Conservation (phyloP, 2,888 invertebrate genomes). For the Cataglyphis altisquamis region DNA sequence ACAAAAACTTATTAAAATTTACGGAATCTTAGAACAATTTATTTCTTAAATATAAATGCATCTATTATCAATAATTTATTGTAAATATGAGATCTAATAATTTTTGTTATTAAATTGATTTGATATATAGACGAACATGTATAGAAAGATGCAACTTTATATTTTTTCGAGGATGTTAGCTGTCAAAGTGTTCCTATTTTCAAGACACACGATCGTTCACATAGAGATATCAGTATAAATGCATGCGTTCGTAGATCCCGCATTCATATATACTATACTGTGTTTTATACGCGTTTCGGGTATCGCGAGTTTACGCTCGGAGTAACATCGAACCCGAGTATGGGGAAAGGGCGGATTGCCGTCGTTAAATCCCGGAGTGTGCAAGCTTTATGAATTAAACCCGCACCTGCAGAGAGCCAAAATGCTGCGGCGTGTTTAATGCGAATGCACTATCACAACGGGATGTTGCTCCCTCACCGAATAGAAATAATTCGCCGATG, state of each 20-base stretch:
- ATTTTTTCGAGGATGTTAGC: not conserved
- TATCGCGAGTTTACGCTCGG: conserved; percentile 63
- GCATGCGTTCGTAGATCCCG: conserved; percentile 34
- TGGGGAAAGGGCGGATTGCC: not conserved
- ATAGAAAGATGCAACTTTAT: not conserved
- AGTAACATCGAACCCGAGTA: conserved; percentile 43
- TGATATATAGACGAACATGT: not conserved
- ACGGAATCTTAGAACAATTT: not conserved
- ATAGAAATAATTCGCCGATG: conserved; percentile 16
- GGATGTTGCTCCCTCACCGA: not conserved
- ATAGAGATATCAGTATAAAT: conserved; percentile 36
- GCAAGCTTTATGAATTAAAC: conserved; percentile 65
- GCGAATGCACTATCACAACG: conserved; percentile 39
- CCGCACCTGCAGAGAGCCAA: conserved; percentile 53
- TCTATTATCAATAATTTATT: not conserved
- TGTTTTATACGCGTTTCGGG: conserved; percentile 56
- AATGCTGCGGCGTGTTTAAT: conserved; percentile 25
- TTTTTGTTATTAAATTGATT: not conserved
- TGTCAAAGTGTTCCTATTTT: conserved; percentile 19
- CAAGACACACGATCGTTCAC: not conserved
- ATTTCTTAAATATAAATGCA: not conserved
- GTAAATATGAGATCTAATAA: not conserved
- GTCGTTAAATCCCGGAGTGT: conserved; percentile 34
- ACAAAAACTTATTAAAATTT: not conserved
- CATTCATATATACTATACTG: conserved; percentile 43